Conservation (phyloP, 2,888 invertebrate species). For the Axea sp. region DNA sequence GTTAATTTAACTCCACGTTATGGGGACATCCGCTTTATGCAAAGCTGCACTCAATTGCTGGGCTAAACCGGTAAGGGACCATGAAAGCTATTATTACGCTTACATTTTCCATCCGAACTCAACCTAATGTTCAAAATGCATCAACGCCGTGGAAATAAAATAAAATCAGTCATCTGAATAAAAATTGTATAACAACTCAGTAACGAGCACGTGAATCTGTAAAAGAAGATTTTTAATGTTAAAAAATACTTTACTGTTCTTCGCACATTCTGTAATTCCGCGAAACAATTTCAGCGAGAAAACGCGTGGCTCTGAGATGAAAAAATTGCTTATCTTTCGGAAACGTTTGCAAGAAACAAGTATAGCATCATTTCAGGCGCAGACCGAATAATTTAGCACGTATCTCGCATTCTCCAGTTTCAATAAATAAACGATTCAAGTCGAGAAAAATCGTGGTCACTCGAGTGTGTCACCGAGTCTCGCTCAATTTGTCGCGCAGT, state of each 20-base stretch:
- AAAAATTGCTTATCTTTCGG: too few relatives aligned
- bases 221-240: too few relatives aligned
- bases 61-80: constrained; percentile 56
- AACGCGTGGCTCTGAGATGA: too few relatives aligned
- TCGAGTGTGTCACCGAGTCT: constrained; percentile 54
- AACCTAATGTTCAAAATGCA: constrained; percentile 18
- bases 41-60: constrained; percentile 70
- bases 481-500: constrained; percentile 58
- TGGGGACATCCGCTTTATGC: constrained; percentile 74
- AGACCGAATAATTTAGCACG: constrained; percentile 35
- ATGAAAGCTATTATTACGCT: constrained; percentile 24
- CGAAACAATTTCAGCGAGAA: too few relatives aligned
- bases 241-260: too few relatives aligned
- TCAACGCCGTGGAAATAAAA: not conserved
- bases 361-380: constrained; percentile 17
- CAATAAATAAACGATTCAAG: constrained; percentile 53
- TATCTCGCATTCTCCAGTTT: constrained; percentile 26
- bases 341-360: too few relatives aligned
- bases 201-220: too few relatives aligned
- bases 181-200: too few relatives aligned
- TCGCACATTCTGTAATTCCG: too few relatives aligned
- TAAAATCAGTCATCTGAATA: too few relatives aligned
- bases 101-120: constrained; percentile 29
- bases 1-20: too few relatives aligned
- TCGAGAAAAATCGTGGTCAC: constrained; percentile 56